Evolutionary conservation across 2,113 vertebrate genomes (phyloP).

Genomic region (Gobiocypris rarus): DNA sequence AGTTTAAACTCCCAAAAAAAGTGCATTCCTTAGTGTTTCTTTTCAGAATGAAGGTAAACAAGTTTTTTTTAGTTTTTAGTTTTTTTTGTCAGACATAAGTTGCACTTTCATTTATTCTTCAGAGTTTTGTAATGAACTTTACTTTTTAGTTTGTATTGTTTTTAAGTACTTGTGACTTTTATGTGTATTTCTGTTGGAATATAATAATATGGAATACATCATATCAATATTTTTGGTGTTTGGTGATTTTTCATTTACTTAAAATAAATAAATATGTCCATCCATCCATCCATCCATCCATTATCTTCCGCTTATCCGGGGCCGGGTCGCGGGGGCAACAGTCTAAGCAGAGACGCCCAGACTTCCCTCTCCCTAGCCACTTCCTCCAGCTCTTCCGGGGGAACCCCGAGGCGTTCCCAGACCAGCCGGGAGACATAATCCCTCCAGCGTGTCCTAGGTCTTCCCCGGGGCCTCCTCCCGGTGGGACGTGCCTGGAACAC

Average conservation of each 20-base stretch:
- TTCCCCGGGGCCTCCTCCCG: too few species aligned
- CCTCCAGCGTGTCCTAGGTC: too few species aligned
- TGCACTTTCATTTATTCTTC: slow-evolving; percentile 62
- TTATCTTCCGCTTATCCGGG: too few species aligned
- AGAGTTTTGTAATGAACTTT: neutral
- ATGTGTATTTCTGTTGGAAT: neutral
- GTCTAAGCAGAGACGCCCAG: too few species aligned
- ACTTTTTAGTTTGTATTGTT: neutral
- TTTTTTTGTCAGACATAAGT: slow-evolving; percentile 7
- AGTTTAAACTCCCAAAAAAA: slow-evolving; percentile 14
- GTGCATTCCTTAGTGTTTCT: neutral
- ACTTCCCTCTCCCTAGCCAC: too few species aligned
- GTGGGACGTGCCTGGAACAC: too few species aligned
- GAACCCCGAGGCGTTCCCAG: too few species aligned
- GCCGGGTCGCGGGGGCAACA: too few species aligned
- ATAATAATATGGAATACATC: slow-evolving; percentile 6
- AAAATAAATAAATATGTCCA: too few species aligned
- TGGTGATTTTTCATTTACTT: neutral
- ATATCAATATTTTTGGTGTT: neutral
- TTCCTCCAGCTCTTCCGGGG: too few species aligned
- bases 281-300: too few species aligned
- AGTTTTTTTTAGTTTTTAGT: neutral
- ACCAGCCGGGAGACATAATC: too few species aligned
- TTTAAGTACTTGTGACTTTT: neutral
- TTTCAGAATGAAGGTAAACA: neutral